Base-by-base conservation (phyloP, 2,888 invertebrate genomes). In the Tanytarsus gracilentus region DNA sequence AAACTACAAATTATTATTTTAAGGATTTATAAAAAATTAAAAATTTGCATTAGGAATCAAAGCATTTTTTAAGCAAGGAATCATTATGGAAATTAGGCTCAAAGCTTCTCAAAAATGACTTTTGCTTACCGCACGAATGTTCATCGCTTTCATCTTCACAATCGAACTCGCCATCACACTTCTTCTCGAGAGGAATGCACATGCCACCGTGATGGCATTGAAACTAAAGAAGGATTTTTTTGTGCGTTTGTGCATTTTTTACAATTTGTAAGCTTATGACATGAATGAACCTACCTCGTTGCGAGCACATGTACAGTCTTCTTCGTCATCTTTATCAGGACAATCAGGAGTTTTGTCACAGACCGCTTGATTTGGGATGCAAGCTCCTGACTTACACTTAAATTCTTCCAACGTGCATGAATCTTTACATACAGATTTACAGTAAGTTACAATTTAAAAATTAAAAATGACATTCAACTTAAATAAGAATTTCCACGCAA, bases 271-370 rank as follows among this genome's bases (percentile, higher is more conserved):
- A 29, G 18, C n/a, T 50, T 30, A 36, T 9, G 40, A 18, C 26
- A 26, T 21, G 25, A 25, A 33, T 30, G 6, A 11, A 70, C 73
- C 71, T 69, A 74, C 74, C 73, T 74, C 70, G 56, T 71, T 68
- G 55, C 64, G 65, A 63, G 66, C 66, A 65, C 74, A 74, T 61
- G 68, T 18, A 60, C 87, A 87, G 0, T 77, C 76, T 4, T 67
- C 68, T 71, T 91, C 93, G 69, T 93, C 92, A 26, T 85, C 84
- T 1, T 79, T 80, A 63, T 81, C 81, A 0, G 74, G 71, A 67
- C 93, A 93, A 71, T 94, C 93, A n/a, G 76, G 72, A 65, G 86
- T 85, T 7, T 84, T 85, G 72, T 92, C 91, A 73, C 93, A 94
- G 39, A 82, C 80, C 82, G 87, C 88, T 16, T 84, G 80, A 66